These are phyloP conservation scores for Amphimallon solstitiale DNA, from an alignment of 2,888 invertebrate species.

Conservation along the genomic window DNA sequence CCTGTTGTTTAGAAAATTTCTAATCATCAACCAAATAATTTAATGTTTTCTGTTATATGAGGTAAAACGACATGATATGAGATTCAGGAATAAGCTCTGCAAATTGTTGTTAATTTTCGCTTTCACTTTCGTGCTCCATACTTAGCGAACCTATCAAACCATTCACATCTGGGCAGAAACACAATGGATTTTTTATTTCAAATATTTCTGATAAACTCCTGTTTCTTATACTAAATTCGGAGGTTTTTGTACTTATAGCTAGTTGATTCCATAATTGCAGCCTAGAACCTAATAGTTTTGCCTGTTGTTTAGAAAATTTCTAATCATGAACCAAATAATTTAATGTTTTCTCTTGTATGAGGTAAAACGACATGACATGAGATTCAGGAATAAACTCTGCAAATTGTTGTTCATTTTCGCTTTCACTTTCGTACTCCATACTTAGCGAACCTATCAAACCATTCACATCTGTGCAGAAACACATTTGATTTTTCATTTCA, in stretches of 20 bases:
- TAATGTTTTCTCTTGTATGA: constrained; percentile 35
- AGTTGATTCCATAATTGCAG: constrained; percentile 8
- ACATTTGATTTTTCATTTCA: constrained; percentile 1
- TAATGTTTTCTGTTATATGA: constrained; percentile 35
- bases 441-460: constrained; percentile 15
- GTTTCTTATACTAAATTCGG: constrained; percentile 14
- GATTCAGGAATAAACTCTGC: too few species aligned
- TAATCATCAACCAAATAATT: constrained; percentile 47
- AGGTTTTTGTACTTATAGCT: constrained; percentile 1
- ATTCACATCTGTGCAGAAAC: constrained; percentile 25
- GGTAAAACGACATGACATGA: too few species aligned
- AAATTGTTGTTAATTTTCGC: too few species aligned
- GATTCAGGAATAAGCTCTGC: too few species aligned
- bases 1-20: constrained; percentile 42
- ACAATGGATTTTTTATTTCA: neutral
- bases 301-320: constrained; percentile 42
- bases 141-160: constrained; percentile 15
- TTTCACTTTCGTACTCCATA: too few species aligned
- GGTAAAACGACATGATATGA: too few species aligned
- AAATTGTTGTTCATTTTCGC: too few species aligned
- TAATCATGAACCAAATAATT: constrained; percentile 47
- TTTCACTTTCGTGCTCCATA: too few species aligned
- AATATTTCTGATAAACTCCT: neutral
- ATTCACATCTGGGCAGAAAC: constrained; percentile 23
- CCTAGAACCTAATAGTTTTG: constrained; percentile 16